Conservation (phyloP, 2,888 invertebrate genomes). For the Tuta absoluta region DNA sequence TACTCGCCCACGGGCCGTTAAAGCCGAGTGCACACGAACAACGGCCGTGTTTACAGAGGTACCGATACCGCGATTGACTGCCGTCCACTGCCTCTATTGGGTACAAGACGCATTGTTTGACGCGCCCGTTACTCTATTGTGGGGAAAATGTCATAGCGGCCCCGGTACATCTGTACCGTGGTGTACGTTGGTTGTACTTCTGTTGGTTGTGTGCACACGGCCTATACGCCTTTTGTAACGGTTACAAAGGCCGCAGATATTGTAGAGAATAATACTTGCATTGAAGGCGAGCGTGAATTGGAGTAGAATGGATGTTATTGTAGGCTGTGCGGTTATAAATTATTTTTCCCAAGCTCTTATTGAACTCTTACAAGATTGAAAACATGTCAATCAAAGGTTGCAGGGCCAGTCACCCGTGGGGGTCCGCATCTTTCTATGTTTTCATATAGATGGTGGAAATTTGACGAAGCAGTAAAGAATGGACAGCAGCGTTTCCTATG, state of each 20-base stretch:
- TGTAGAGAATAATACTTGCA: neutral
- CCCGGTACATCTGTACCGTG: constrained; percentile 22
- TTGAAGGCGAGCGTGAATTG: constrained; percentile 3
- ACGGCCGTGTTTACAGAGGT: constrained; percentile 47
- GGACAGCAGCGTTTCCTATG: no score
- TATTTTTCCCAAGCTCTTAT: neutral
- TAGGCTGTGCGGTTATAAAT: neutral
- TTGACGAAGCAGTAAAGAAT: no score
- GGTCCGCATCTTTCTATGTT: no score
- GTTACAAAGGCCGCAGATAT: constrained; percentile 2
- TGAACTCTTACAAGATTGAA: no score
- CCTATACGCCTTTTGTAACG: constrained; percentile 15
- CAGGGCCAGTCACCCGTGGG: no score
- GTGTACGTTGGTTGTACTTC: neutral
- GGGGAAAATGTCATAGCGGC: constrained; percentile 48
- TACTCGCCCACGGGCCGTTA: constrained; percentile 16
- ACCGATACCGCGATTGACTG: constrained; percentile 64
- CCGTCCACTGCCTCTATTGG: constrained; percentile 33
- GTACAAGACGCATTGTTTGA: constrained; percentile 48
- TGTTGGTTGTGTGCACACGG: neutral
- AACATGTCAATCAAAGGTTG: no score
- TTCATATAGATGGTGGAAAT: no score
- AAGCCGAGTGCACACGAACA: constrained; percentile 16
- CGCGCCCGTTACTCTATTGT: constrained; percentile 53
- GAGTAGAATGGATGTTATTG: constrained; percentile 6